Base-by-base conservation (phyloP, 1,140 invertebrate species). In the Tetramorium parvispinum region DNA sequence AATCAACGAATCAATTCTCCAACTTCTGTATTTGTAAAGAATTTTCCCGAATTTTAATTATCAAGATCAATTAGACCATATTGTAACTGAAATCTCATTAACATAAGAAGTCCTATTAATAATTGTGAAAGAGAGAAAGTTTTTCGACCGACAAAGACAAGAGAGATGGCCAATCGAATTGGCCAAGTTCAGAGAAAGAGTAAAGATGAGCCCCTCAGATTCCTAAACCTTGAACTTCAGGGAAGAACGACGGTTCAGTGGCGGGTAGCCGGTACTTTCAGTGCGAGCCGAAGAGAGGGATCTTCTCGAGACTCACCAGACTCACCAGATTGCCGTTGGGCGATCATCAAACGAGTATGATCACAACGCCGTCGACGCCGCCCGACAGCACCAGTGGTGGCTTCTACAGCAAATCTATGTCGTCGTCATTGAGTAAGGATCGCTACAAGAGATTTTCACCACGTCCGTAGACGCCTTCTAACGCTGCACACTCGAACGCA, bases 201-300 rank as follows among this genome's bases (percentile, higher is more conserved):
- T 16, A 68, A 46, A 49, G 40, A 11, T 68, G 21, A 24, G 49
- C 40, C 21, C 40, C 21, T 24, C n/a, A 66, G 11, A 5, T 66
- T 68, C 40, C n/a, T 0, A 11, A 68, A 83, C 1, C 24, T 83
- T 83, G 32, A 79, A 49, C 57, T 96, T 82, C 93, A 98, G 98
- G 98, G 59, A 99, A 99, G 96, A 99, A 99, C 94, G 98, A 99
- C 95, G 99, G 99, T 21, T 98, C 98, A 24, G 98, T 99, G 61
- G 97, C 97, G 76, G 99, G 98, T 46, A 97, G 97, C 32, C 96
- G 97, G 46, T 99, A 99, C 94, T 99, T 99, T 94, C 98, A 99
- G 95, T 99, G 99, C 94, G 98, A 98, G 94, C 96, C 98, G 8
- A 98, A 98, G 91, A 97, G 97, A 49, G 99, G 99, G 8, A 97